A percentile compares a stretch with the other conserved stretches of the same genome.
phyloP scores from a whole-genome alignment of 2,113 vertebrate genomes.

The Phylloscopus whistleri region DNA sequence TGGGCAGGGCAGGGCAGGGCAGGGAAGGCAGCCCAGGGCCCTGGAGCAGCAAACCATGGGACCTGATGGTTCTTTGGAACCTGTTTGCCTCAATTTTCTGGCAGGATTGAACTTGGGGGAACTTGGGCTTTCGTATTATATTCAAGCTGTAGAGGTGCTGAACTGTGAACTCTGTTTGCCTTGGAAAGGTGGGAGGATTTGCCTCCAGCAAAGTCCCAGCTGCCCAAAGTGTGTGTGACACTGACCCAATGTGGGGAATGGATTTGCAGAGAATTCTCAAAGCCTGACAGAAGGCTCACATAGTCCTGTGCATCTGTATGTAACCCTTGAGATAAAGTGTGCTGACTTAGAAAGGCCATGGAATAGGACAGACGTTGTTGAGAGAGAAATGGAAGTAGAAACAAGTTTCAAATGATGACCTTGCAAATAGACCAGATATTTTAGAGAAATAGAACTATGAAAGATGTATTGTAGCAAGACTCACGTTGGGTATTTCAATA shows the following conservation, averaged over 20 bases:
- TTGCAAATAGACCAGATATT: not conserved
- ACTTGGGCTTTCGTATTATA: not conserved
- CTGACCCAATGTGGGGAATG: not conserved
- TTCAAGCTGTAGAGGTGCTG: not conserved
- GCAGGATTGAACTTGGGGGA: not conserved
- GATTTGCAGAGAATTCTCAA: not conserved
- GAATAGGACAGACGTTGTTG: not conserved
- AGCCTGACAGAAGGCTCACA: not conserved
- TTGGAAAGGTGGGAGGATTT: not conserved
- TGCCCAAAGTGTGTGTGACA: not conserved
- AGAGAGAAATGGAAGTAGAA: not conserved
- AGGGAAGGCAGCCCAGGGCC: not conserved
- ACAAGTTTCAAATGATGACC: not conserved
- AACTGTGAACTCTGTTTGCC: not conserved
- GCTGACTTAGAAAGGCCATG: not conserved
- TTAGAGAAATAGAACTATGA: not conserved
- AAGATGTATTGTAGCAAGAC: not conserved
- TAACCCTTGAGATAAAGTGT: not conserved
- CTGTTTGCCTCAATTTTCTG: not conserved
- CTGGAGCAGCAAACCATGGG: rapidly evolving
- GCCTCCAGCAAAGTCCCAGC: not conserved
- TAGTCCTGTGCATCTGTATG: not conserved
- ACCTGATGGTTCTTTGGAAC: not conserved
- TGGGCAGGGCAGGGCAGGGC: not conserved
- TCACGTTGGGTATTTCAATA: not conserved